Base-by-base conservation (phyloP, 2,888 invertebrate species). In the Parelbella ahira region DNA sequence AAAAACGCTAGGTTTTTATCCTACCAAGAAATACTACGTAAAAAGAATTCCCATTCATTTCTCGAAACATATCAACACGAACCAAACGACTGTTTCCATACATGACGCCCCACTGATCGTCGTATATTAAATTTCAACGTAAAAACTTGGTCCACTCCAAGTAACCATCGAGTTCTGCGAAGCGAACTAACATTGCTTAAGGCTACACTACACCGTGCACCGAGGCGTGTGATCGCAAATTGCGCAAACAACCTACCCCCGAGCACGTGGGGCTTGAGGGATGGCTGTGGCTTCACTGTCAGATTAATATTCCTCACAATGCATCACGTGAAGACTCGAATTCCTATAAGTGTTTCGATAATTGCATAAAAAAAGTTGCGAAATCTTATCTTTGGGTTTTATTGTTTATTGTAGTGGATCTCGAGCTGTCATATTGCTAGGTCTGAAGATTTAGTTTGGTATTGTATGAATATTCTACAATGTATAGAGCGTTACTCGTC, bases 141-240 rank as follows among this genome's bases (percentile, higher is more conserved):
- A 38, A 29, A 38, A 38, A 38, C 29, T 1, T 25, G 19, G 8
- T 28, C 24, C 24, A 25, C 27, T 37, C 10, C 13, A 4, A 18
- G 18, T 19, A 24, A 11, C 15, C 24, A 32, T 12, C 9, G 9
- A 11, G 12, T 7, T 10, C 8, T 1, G 4, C 11, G 10, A 5
- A 13, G 24, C 38, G n/a, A n/a, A n/a, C n/a, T n/a, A n/a, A n/a
- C n/a, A n/a, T n/a, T n/a, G n/a, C 15, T 12, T 20, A 20, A 20
- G 6, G 24, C 30, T 11, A 13, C 34, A 21, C 15, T 19, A 11
- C 28, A 9, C 9, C 5, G 24, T 13, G 34, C 18, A 12, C 15
- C 23, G 18, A 13, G 7, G 20, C 30, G 25, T 41, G 15, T 27
- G 52, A 56, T 56, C 45, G 54, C 46, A 48, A 56, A 56, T 50